Conservation (phyloP, 2,113 vertebrate species). For the Python bivittatus region DNA sequence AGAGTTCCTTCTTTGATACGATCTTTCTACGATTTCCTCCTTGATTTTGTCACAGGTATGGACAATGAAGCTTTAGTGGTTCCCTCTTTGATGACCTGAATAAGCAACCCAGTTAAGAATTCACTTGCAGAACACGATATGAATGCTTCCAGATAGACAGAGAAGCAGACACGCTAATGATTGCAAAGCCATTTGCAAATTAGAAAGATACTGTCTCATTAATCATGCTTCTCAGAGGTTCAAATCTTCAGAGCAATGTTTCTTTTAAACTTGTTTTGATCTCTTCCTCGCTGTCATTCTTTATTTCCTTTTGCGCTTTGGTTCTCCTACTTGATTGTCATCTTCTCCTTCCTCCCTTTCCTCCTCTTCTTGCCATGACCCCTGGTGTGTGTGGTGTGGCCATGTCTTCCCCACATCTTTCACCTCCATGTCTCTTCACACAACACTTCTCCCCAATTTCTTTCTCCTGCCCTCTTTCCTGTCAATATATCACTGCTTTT, state of each 20-base stretch:
- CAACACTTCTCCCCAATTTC: constrained; percentile 21
- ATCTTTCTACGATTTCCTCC: neutral
- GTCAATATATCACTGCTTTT: constrained; percentile 77
- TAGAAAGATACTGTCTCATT: neutral
- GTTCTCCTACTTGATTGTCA: neutral
- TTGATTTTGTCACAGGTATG: neutral
- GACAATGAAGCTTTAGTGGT: neutral
- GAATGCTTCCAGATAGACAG: neutral
- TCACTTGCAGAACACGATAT: neutral
- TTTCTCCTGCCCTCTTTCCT: constrained; percentile 47
- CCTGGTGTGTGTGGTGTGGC: neutral
- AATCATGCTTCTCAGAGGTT: neutral
- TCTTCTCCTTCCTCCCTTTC: neutral
- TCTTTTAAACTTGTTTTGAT: constrained; percentile 27
- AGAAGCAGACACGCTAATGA: neutral
- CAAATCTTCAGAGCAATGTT: neutral
- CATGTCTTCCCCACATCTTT: neutral
- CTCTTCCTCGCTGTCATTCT: constrained; percentile 22
- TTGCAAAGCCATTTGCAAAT: neutral
- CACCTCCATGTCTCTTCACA: constrained; percentile 22
- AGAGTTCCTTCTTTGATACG: neutral
- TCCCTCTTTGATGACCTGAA: neutral
- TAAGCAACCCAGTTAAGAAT: neutral
- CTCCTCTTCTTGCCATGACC: neutral
- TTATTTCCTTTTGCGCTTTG: neutral